Base-by-base conservation (phyloP, 2,113 vertebrate genomes). In the Ophthalmolycus amberensis region DNA sequence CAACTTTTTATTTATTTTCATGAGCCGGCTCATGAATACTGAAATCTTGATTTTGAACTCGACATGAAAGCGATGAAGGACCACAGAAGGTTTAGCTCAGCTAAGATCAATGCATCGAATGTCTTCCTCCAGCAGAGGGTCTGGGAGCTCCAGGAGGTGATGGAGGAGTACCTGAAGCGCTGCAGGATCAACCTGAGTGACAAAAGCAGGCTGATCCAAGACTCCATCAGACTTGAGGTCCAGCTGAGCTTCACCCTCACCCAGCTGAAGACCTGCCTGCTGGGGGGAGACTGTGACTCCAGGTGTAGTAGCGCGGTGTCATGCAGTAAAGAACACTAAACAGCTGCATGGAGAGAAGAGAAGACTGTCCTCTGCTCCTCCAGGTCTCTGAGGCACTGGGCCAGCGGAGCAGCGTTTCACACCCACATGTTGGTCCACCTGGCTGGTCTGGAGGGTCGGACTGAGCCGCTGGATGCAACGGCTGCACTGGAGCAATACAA, bases 141-240 rank as follows among this genome's bases (percentile, higher is more conserved):
- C 5, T 75, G 58, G 65, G 92, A 94, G 88, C 91, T 94, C 12
- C 91, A 93, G 83, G 90, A 93, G 69, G 58, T 93, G 70, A 92
- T 93, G 87, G 93, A 94, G 86, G 93, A 94, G 84, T 93, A 94
- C 79, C 85, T 94, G 84, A 95, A 94, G 74, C 91, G 94, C 69
- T 92, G 87, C 14, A 75, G 85, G 71, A 92, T 95, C 71, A 89
- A 91, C 85, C 75, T 93, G 80, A 86, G 27, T 1, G 81, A 94
- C 58, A 85, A 67, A 50, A 67, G 7, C 73, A 82, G 20, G 59
- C 79, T 94, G 64, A 76, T 82, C 29, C 88, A 92, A 73, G 93
- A 95, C 75, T 82, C 85, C 0, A 9, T 76, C 50, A 82, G 93
- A 59, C 91, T 93, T 0, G 93, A 95, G 83, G 84, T 71, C 54